Evolutionary conservation across 2,113 vertebrate genomes (phyloP).

Genomic region (Struthio camelus): DNA sequence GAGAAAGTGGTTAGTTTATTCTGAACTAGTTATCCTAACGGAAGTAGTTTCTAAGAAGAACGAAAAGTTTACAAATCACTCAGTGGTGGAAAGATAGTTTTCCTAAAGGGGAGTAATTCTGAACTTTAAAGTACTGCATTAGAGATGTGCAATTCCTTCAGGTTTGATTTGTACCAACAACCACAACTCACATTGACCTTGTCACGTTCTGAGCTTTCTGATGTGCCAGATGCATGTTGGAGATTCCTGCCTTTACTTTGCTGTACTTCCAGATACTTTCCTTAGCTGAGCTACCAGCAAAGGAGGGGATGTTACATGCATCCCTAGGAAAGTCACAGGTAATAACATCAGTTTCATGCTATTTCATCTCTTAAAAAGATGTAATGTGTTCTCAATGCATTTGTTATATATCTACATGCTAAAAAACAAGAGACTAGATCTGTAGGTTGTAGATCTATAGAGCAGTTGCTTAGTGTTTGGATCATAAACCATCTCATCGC

Average conservation of each 20-base stretch:
- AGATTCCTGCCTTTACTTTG: neutral
- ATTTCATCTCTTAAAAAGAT: neutral
- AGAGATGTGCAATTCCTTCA: neutral
- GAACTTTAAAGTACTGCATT: neutral
- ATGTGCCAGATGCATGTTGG: neutral
- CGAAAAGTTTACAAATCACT: neutral
- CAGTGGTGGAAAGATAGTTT: neutral
- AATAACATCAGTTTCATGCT: neutral
- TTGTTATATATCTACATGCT: neutral
- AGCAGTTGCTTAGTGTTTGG: neutral
- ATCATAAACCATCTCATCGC: neutral
- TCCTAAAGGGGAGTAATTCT: neutral
- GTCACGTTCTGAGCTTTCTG: neutral
- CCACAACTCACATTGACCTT: neutral
- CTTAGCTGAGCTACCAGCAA: neutral
- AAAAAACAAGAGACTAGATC: neutral
- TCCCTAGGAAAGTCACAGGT: neutral
- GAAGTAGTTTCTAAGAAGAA: neutral
- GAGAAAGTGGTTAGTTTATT: neutral
- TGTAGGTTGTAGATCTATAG: neutral
- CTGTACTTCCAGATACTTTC: neutral
- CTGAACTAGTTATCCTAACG: neutral
- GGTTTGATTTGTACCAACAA: neutral
- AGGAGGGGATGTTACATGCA: neutral
- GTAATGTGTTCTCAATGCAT: neutral